Conservation (phyloP, 2,797 vertebrate species). For the Harpagifer antarcticus region DNA sequence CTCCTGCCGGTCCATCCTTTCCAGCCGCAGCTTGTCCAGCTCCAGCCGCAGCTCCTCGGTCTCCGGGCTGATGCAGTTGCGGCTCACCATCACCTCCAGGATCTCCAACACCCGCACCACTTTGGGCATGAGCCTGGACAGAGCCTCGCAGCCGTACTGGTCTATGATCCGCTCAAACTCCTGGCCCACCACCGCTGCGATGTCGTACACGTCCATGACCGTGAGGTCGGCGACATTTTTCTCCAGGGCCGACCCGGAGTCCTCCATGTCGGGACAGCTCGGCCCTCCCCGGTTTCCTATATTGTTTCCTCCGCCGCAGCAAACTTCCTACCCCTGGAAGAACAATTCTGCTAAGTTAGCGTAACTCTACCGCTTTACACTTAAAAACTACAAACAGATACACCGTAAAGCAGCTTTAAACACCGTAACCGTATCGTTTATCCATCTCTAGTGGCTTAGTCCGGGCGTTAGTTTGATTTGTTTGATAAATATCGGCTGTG, state of each 20-base stretch:
- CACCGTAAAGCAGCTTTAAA: not conserved
- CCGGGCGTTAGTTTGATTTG: slow-evolving; percentile 13
- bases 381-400: not conserved
- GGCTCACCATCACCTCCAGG: slow-evolving; percentile 96
- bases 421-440: not conserved
- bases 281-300: slow-evolving; percentile 60
- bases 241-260: slow-evolving; percentile 89
- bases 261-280: slow-evolving; percentile 77
- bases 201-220: slow-evolving; percentile 98
- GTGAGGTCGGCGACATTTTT: slow-evolving; percentile 96
- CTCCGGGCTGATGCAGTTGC: slow-evolving; percentile 92
- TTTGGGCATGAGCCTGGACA: slow-evolving; percentile 96
- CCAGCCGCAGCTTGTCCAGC: slow-evolving; percentile 93
- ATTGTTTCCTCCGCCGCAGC: slow-evolving; percentile 47
- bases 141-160: slow-evolving; percentile 95
- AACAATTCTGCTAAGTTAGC: slow-evolving; percentile 51
- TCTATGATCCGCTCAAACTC: slow-evolving; percentile 98
- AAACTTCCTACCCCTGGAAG: slow-evolving; percentile 67
- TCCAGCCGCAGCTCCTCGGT: slow-evolving; percentile 96
- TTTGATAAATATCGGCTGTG: slow-evolving; percentile 41
- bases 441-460: not conserved
- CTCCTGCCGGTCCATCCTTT: slow-evolving; percentile 93
- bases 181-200: slow-evolving; percentile 96
- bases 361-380: not conserved
- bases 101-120: slow-evolving; percentile 97